Base-by-base conservation (phyloP, 2,113 vertebrate genomes). In the Petroica traversi region DNA sequence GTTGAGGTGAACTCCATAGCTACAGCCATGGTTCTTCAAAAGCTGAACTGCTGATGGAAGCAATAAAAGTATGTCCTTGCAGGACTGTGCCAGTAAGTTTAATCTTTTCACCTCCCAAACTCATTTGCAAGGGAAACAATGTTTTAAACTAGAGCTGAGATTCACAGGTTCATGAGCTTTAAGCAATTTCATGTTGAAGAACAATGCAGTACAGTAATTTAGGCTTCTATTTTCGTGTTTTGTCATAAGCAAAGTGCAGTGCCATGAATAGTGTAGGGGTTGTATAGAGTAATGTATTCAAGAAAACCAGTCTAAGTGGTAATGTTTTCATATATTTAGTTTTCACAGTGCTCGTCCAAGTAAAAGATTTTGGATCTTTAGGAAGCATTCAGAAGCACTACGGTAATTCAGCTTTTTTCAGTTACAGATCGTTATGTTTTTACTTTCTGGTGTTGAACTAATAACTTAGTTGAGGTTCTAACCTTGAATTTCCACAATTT, bases 301-400 rank as follows among this genome's bases (percentile, higher is more conserved):
- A 14, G 36, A n/a, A 86, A 81, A 45, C 11, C 16, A 14, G 22
- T 34, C 40, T 26, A 84, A 88, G 20, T 75, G 26, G 25, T 74
- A 51, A 89, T 55, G 26, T 54, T 96, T 96, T 95, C 88, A 57
- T 97, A 14, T 94, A 46, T 93, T 55, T 76, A 99, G 99, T 96
- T 99, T 98, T 97, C 99, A 99, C 88, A 99, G 98, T 92, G 98
- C 98, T 85, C 98, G 98, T 93, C 98, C 98, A 90, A 99, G 98
- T 98, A 98, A 98, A 97, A 97, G 98, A 51, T 97, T 98, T 95
- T 98, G 97, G 97, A 99, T 98, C 97, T 98, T 97, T 95, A 98
- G 97, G 95, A 98, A 97, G 63, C 93, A 98, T 94, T 98, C 97
- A 72, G 97, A 97, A 96, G 86, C 95, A 36, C 87, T 98, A 95